phyloP scores from a whole-genome alignment of 2,113 vertebrate genomes.

The Brachirus orientalis region DNA sequence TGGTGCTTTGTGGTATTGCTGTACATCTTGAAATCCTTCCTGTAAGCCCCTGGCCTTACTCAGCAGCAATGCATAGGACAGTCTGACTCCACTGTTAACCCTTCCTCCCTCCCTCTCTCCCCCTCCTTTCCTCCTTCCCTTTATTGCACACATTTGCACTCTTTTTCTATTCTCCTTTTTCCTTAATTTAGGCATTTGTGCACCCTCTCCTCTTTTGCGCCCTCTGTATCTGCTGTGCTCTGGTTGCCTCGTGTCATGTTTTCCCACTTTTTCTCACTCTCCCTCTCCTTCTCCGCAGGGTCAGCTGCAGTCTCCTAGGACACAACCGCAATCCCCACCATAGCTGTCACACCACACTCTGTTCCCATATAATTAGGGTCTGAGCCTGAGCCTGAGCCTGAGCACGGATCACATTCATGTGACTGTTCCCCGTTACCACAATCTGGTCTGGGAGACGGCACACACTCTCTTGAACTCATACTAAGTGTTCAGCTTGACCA shows the following conservation, averaged over 20 bases:
- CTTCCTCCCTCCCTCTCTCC: constrained; percentile 13
- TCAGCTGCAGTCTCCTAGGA: constrained; percentile 74
- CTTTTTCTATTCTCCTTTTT: constrained; percentile 10
- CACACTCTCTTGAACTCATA: constrained; percentile 71
- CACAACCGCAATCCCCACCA: constrained; percentile 72
- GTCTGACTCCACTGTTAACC: constrained; percentile 65
- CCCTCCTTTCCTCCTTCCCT: too few relatives aligned
- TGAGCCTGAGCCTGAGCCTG: constrained; percentile 66
- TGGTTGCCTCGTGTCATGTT: constrained; percentile 18
- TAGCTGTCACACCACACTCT: constrained; percentile 78
- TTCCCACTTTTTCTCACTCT: constrained; percentile 58
- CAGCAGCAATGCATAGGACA: constrained; percentile 65
- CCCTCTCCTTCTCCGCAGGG: constrained; percentile 46
- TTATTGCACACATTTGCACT: constrained; percentile 32
- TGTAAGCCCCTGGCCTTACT: constrained; percentile 70
- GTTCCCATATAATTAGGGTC: constrained; percentile 81
- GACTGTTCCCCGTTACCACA: constrained; percentile 78
- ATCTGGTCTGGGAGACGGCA: constrained; percentile 72
- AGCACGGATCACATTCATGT: constrained; percentile 79
- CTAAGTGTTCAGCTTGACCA: constrained; percentile 72
- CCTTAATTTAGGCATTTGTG: background rate
- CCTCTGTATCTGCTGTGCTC: constrained; percentile 8
- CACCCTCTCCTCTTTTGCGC: constrained; percentile 3
- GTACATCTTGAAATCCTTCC: constrained; percentile 70
- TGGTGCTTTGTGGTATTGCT: constrained; percentile 75